Conservation (phyloP, 2,797 vertebrate genomes). For the Ciconia nigra region DNA sequence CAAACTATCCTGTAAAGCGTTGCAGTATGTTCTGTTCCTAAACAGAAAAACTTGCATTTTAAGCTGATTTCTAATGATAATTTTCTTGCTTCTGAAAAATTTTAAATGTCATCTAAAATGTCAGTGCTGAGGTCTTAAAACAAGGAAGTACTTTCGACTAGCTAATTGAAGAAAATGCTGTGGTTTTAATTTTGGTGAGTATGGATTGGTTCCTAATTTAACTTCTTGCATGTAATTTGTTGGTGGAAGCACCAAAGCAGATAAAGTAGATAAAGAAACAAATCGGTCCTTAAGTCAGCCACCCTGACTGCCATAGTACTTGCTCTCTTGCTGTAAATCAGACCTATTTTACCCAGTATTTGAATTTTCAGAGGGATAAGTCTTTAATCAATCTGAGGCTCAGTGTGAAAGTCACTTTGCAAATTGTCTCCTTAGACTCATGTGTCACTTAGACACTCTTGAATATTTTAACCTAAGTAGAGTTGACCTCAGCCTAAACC, state of each 20-base stretch:
- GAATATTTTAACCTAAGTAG: background rate
- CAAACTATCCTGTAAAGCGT: background rate
- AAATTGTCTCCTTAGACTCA: background rate
- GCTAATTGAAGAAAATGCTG: slow-evolving; percentile 30
- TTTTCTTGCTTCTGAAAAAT: background rate
- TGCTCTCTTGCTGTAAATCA: background rate
- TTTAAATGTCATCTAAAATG: background rate
- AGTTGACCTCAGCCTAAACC: background rate
- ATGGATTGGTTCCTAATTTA: background rate
- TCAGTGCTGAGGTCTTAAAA: background rate
- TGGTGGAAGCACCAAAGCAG: background rate
- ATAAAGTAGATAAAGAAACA: background rate
- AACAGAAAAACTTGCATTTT: background rate
- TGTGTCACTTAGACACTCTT: rapidly evolving
- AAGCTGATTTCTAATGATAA: background rate
- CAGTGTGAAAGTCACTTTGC: background rate
- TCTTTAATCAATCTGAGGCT: background rate
- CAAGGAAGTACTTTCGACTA: background rate
- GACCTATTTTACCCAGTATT: background rate
- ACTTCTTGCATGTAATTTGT: background rate
- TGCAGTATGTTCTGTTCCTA: background rate
- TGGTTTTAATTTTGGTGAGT: slow-evolving; percentile 24
- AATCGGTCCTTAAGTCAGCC: background rate
- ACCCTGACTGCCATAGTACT: background rate
- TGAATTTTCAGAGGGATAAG: background rate